Base-by-base conservation (phyloP, 1,140 invertebrate species). In the Gryon sp. region DNA sequence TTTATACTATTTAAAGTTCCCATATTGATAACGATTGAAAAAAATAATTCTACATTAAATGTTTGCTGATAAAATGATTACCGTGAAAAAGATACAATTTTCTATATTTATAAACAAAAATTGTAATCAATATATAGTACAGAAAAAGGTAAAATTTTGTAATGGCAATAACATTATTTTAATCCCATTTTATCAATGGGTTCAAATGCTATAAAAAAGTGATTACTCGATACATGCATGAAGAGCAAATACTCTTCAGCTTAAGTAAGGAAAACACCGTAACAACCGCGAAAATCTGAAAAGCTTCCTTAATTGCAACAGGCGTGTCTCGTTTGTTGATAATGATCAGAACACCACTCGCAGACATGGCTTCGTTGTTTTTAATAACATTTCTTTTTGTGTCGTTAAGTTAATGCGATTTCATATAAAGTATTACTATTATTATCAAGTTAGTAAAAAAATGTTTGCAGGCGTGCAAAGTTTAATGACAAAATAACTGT, bases 231-330 rank as follows among this genome's bases (percentile, higher is more conserved):
- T 76, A 53, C 14, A 41, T 24, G 60, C 41, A 28, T 83, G 80
- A 78, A 79, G 76, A 72, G 80, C 79, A 78, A 73, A 81, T 80
- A 79, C 53, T 63, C n/a, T 80, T 68, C 63, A 24, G 3, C 7
- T 24, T 3, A 24, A 24, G 22, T 4, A 4, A 4, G 3, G 3
- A 24, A 4, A 24, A 57, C 65, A 55, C 59, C 60, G 75, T 68
- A 65, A 59, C 45, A 36, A 45, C 59, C 43, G 19, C 32, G 69
- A 57, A 62, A 69, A 73, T 68, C 57, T 72, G 59, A 72, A 69
- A 76, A 60, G 40, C 50, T 76, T 65, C 59, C 72, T 80, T 80
- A 80, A 82, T 80, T 82, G 66, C 74, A 66, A 45, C 69, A 48
- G 73, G 78, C 70, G 76, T 69, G 65, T 41, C 63, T 62, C 63